phyloP scores from a whole-genome alignment of 2,888 invertebrate species.

The Phengaris alcon region DNA sequence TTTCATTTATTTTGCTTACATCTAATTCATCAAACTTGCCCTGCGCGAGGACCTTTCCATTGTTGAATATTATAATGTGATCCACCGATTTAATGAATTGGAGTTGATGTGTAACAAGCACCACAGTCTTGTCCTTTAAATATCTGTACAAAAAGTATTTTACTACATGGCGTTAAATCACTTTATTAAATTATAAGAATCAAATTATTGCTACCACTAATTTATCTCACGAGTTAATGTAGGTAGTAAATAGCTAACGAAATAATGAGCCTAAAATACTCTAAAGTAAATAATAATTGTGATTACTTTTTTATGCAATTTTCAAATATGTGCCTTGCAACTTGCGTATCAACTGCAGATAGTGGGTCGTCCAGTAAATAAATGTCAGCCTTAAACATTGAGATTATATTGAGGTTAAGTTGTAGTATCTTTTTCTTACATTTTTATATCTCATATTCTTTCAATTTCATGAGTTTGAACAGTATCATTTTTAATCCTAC shows the following conservation, averaged over 20 bases:
- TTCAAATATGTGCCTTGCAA: conserved; percentile 84
- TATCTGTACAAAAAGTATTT: conserved; percentile 48
- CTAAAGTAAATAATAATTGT: not conserved
- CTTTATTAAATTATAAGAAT: not conserved
- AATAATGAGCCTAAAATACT: not conserved
- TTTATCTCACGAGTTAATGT: too few relatives aligned
- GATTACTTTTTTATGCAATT: conserved; percentile 79
- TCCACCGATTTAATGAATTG: conserved; percentile 87
- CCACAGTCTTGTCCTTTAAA: conserved; percentile 83
- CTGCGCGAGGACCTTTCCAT: conserved; percentile 59
- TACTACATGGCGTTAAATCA: too few relatives aligned
- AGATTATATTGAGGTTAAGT: not conserved
- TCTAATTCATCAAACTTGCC: conserved; percentile 62
- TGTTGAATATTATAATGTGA: conserved; percentile 72
- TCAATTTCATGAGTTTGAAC: not conserved
- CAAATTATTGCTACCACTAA: not conserved
- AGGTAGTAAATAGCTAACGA: not conserved
- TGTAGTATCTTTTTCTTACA: not conserved
- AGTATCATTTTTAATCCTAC: not conserved
- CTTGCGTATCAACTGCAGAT: conserved; percentile 86
- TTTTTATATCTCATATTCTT: not conserved
- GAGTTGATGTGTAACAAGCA: conserved; percentile 91
- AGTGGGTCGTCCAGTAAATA: conserved; percentile 87
- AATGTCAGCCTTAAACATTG: conserved; percentile 81
- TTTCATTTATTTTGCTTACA: conserved; percentile 44